A percentile compares a stretch with the other conserved stretches of the same genome.
These are phyloP conservation scores for Myanophis thanlyinensis DNA, from an alignment of 2,113 vertebrate species.

Conservation along the genomic window DNA sequence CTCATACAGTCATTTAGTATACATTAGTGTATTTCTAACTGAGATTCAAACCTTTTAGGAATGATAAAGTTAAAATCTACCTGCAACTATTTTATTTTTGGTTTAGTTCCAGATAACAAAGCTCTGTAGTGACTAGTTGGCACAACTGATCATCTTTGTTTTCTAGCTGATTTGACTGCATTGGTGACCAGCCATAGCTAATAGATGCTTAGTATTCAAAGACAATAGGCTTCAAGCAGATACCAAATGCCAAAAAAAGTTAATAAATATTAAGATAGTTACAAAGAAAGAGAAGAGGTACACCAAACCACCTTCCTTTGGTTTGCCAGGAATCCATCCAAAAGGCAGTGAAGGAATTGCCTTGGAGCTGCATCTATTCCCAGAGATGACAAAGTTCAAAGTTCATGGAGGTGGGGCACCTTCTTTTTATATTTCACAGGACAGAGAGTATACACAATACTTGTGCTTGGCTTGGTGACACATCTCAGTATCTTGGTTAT, in stretches of 20 bases:
- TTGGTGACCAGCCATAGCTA: neutral
- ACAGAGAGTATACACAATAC: neutral
- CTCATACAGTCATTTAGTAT: neutral
- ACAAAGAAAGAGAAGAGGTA: neutral
- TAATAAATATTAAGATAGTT: neutral
- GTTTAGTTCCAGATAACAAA: neutral
- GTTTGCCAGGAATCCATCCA: neutral
- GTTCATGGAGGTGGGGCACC: neutral
- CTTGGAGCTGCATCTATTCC: neutral
- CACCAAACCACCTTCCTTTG: neutral
- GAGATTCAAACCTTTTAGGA: neutral
- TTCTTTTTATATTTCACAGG: neutral
- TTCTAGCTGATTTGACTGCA: neutral
- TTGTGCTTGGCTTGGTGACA: neutral
- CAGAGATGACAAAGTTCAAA: neutral
- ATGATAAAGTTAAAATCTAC: neutral
- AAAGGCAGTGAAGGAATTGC: neutral
- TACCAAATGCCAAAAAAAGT: neutral
- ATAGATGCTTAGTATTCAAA: neutral
- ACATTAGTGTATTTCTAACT: neutral
- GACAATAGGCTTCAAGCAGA: neutral
- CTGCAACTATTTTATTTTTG: neutral
- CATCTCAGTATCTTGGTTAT: neutral
- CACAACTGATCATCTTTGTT: neutral
- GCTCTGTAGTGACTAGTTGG: neutral